Evolutionary conservation across 2,888 invertebrate genomes (phyloP), one percentile per base, ranked within the genome.

Genomic region (Imbricaverruca yamaguchii): DNA sequence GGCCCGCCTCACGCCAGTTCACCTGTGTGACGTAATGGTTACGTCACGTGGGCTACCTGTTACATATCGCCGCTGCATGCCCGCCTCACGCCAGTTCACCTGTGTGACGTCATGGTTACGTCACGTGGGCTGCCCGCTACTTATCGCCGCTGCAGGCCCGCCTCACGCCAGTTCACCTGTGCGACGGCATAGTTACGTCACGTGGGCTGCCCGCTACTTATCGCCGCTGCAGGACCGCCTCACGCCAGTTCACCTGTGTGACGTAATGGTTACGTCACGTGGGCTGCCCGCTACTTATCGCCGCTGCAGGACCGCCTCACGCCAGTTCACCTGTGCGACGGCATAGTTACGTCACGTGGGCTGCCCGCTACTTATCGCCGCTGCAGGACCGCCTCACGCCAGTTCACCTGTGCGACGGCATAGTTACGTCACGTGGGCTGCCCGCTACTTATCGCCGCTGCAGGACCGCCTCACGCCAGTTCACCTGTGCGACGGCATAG

Each of bases 221-320:
- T 18, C 69, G 39, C 13, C 69, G 69, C 69, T 69, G 69, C 39
- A 69, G 69, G 18, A 6, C 69, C 18, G 39, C 15, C 39, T 69
- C 69, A 8, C 69, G 39, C 69, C 69, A 69, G 69, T 69, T 69
- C 69, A 53, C 69, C 69, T 69, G 69, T 10, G 23, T 67, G 67
- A 67, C 67, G 25, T 67, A 23, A 67, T 67, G 10, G 67, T 57
- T 57, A 39, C 39, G 39, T 39, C 39, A 39, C 39, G 39, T 39
- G 39, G 69, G 10, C 69, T 13, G 69, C 53, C 69, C 15, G 53
- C 69, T 2, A 53, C n/a, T 53, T 69, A 53, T 18, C 69, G 39
- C 13, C 69, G 69, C 69, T 69, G 69, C 39, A 69, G 69, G 18
- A 6, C 69, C 18, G 39, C 15, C 39, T 69, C 69, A 8, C 69